A percentile compares a stretch with the other conserved stretches of the same genome.
phyloP scores from a whole-genome alignment of 92 coral and sea anemone species.

The Palythoa grandiflora region DNA sequence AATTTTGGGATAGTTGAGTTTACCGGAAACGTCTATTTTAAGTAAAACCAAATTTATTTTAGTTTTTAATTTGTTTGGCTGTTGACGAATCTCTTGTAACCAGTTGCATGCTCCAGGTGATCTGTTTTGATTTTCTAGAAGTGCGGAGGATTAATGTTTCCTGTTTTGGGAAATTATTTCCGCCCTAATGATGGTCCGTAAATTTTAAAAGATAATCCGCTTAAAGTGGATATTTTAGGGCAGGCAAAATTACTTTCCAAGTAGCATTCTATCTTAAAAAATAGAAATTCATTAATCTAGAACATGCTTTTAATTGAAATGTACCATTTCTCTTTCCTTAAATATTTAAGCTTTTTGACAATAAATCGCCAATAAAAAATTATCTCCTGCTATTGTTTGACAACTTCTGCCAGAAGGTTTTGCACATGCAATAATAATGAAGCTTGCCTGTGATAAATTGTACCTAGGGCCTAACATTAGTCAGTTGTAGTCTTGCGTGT shows the following conservation, averaged over 20 bases:
- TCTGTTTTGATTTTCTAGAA: not conserved
- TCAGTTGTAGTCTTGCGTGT: not conserved
- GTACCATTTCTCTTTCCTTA: not conserved
- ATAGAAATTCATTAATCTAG: not conserved
- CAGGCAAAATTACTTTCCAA: not conserved
- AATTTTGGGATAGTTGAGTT: no score
- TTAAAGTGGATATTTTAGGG: not conserved
- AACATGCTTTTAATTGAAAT: not conserved
- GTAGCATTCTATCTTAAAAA: not conserved
- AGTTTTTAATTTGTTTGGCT: not conserved
- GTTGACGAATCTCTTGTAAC: not conserved
- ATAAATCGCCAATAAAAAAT: conserved; percentile 26
- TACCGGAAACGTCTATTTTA: no score
- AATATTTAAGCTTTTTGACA: conserved; percentile 19
- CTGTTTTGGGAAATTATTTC: not conserved
- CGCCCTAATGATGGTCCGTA: not conserved
- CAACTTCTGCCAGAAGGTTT: conserved; percentile 16
- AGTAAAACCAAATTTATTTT: no score
- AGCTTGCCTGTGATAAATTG: conserved; percentile 25
- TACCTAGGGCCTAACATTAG: not conserved
- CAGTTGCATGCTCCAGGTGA: not conserved
- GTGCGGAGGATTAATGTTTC: not conserved
- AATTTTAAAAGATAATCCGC: not conserved
- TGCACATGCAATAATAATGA: conserved; percentile 42
- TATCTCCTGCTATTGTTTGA: conserved; percentile 7